Conservation (phyloP, 2,888 invertebrate genomes). For the Petrophora chlorosata region DNA sequence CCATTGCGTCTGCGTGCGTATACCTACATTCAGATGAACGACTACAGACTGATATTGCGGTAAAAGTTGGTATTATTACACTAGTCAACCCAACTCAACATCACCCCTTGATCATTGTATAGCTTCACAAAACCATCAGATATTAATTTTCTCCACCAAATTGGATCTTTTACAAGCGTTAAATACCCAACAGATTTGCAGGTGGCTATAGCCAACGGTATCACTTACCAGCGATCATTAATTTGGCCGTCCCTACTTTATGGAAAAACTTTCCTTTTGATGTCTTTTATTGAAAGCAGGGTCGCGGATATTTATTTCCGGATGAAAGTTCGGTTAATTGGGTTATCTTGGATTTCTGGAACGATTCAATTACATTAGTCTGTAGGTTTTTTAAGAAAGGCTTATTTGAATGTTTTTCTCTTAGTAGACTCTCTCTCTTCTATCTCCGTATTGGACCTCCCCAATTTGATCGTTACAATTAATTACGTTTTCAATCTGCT, state of each 20-base stretch:
- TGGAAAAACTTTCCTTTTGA: slow-evolving; percentile 25
- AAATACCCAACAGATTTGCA: slow-evolving; percentile 17
- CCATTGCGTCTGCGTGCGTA: too few relatives aligned
- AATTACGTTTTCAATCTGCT: too few relatives aligned
- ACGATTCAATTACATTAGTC: neutral
- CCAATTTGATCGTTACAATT: too few relatives aligned
- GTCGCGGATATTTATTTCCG: slow-evolving; percentile 19
- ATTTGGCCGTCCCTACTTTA: slow-evolving; percentile 18
- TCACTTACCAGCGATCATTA: slow-evolving; percentile 20
- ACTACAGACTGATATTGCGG: too few relatives aligned
- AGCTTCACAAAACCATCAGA: neutral
- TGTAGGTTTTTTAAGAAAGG: too few relatives aligned
- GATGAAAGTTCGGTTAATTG: slow-evolving; percentile 19
- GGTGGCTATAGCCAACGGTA: slow-evolving; percentile 13
- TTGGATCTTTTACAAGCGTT: slow-evolving; percentile 6
- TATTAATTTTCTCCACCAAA: slow-evolving; percentile 12
- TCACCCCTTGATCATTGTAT: too few relatives aligned
- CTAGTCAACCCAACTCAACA: too few relatives aligned
- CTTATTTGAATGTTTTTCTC: too few relatives aligned
- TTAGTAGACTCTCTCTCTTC: too few relatives aligned
- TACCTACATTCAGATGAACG: too few relatives aligned
- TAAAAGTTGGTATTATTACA: too few relatives aligned
- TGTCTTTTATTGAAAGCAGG: slow-evolving; percentile 22
- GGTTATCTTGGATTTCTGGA: slow-evolving; percentile 6
- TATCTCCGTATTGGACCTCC: too few relatives aligned